Conservation (phyloP, 2,113 vertebrate genomes). For the Mellivora capensis region DNA sequence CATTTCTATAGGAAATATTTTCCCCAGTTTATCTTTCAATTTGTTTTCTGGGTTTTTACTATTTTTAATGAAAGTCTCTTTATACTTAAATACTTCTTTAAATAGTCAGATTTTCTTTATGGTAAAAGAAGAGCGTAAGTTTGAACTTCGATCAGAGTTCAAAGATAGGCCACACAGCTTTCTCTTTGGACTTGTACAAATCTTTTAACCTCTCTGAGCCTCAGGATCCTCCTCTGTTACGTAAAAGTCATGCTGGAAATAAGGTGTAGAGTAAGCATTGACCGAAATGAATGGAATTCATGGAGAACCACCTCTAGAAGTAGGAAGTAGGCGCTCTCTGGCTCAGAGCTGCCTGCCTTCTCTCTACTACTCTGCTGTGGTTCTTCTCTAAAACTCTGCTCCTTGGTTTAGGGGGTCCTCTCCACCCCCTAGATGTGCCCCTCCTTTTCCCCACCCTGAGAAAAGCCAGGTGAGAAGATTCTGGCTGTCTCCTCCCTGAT, state of each 20-base stretch:
- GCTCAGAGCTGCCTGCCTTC: not conserved
- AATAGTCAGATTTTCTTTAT: not conserved
- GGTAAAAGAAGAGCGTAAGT: not conserved
- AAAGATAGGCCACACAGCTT: not conserved
- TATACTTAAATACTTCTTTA: not conserved
- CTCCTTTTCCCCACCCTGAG: not conserved
- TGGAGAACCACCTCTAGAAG: not conserved
- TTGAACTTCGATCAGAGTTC: not conserved
- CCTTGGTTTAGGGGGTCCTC: not conserved
- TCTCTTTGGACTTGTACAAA: not conserved
- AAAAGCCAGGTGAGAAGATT: not conserved
- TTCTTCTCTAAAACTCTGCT: not conserved
- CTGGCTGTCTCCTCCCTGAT: not conserved
- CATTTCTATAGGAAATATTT: not conserved
- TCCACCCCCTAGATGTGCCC: fast-evolving
- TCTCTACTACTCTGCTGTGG: not conserved
- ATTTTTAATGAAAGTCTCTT: not conserved
- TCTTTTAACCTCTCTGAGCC: not conserved
- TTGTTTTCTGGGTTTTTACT: not conserved
- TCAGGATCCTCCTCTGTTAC: not conserved
- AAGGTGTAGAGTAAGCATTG: not conserved
- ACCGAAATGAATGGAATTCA: not conserved
- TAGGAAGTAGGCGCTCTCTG: not conserved
- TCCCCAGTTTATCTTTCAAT: not conserved
- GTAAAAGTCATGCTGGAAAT: not conserved